phyloP scores from a whole-genome alignment of 2,888 invertebrate species.

The Rotaria macrura region DNA sequence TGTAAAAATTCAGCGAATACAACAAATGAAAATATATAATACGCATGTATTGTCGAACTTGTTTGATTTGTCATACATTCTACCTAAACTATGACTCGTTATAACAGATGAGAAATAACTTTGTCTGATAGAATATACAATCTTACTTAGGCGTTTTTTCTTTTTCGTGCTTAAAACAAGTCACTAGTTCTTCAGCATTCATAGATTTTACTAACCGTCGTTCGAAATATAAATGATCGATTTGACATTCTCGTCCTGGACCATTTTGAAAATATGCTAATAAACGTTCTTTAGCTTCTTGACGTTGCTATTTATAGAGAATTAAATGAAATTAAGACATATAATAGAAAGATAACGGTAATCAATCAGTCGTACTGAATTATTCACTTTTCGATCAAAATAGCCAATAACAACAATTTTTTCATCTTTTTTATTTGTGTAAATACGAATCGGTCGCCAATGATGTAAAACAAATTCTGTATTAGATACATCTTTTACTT shows the following conservation, averaged over 20 bases:
- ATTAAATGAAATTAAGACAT: no score
- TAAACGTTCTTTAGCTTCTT: background rate
- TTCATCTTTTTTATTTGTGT: constrained; percentile 14
- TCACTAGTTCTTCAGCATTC: no score
- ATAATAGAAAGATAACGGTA: no score
- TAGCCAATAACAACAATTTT: constrained; percentile 10
- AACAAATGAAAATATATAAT: background rate
- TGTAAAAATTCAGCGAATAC: no score
- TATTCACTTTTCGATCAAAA: background rate
- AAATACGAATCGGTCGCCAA: constrained; percentile 1
- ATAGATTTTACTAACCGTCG: background rate
- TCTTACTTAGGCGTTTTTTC: no score
- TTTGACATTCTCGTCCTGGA: background rate
- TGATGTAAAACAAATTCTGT: background rate
- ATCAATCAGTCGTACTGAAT: background rate
- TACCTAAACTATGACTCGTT: no score
- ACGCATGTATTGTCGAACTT: no score
- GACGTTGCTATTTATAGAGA: background rate
- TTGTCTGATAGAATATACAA: no score
- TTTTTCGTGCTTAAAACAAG: no score
- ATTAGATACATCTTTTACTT: background rate
- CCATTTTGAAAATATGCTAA: background rate
- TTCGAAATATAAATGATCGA: background rate
- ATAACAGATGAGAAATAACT: no score
- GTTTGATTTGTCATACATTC: no score